These are phyloP conservation scores for Drosophila nr. perissopoda DNA, from an alignment of 2,888 invertebrate species.

Conservation along the genomic window DNA sequence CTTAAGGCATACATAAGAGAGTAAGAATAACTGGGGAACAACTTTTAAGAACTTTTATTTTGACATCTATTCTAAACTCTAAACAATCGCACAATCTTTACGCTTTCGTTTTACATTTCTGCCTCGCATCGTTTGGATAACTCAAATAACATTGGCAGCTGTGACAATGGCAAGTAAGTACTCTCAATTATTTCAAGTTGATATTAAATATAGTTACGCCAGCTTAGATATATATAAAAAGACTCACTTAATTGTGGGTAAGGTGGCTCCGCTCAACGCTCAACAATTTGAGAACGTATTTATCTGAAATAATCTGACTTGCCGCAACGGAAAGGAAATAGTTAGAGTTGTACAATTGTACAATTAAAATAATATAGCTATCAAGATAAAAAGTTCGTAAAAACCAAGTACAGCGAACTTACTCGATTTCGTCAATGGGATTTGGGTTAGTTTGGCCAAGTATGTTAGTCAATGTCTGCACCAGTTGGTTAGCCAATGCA, in stretches of 20 bases:
- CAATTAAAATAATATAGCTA: constrained; percentile 46
- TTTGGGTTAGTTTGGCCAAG: not conserved
- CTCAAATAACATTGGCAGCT: not conserved
- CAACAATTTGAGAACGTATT: constrained; percentile 4
- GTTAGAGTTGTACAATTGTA: constrained; percentile 30
- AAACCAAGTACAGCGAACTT: constrained; percentile 22
- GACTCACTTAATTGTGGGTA: constrained; percentile 44
- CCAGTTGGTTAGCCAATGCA: constrained; percentile 41
- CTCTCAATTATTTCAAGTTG: constrained; percentile 32
- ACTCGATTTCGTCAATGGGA: not conserved
- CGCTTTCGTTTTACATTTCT: not conserved
- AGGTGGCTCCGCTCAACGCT: not conserved
- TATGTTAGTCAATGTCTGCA: constrained; percentile 14
- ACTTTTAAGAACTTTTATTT: not conserved
- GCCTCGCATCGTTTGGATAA: not conserved
- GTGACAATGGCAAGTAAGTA: constrained; percentile 1
- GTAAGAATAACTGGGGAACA: not conserved
- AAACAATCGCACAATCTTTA: not conserved
- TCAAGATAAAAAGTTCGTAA: not conserved
- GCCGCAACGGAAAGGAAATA: constrained; percentile 49
- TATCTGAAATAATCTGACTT: constrained; percentile 33
- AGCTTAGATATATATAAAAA: constrained; percentile 41
- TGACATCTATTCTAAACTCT: not conserved
- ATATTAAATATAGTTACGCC: constrained; percentile 56
- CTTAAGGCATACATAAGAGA: not conserved